Conservation (phyloP, 2,888 invertebrate species). For the Bruchidius siliquastri region DNA sequence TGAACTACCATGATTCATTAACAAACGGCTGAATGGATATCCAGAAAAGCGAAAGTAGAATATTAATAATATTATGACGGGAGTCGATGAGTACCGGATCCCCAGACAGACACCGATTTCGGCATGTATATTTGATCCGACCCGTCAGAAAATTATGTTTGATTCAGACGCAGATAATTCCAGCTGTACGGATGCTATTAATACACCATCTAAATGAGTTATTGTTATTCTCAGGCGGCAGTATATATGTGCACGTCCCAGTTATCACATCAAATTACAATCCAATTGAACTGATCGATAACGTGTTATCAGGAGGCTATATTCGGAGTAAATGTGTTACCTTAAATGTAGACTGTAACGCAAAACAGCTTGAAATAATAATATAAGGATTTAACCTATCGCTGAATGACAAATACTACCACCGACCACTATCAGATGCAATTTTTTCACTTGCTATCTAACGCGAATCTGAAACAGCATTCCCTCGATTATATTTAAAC, state of each 20-base stretch:
- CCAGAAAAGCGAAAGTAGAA: not conserved
- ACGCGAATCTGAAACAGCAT: too few relatives aligned
- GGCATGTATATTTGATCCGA: not conserved
- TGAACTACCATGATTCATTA: not conserved
- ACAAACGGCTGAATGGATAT: not conserved
- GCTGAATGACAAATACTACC: too few relatives aligned
- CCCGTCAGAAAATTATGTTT: not conserved
- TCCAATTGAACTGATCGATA: not conserved
- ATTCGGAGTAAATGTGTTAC: not conserved
- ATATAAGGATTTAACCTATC: not conserved
- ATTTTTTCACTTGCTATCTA: too few relatives aligned
- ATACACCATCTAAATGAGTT: not conserved
- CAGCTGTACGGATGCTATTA: not conserved
- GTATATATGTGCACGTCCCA: not conserved
- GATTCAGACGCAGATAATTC: not conserved
- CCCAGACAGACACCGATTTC: not conserved
- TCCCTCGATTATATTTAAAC: too few relatives aligned
- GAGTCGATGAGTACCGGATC: not conserved
- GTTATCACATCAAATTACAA: not conserved
- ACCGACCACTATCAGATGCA: too few relatives aligned
- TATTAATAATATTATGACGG: not conserved
- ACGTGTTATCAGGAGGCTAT: not conserved
- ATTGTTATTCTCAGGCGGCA: not conserved
- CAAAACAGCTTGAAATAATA: not conserved
- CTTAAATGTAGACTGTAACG: not conserved